phyloP scores from a whole-genome alignment of 2,113 vertebrate species.

The Pongo abelii region DNA sequence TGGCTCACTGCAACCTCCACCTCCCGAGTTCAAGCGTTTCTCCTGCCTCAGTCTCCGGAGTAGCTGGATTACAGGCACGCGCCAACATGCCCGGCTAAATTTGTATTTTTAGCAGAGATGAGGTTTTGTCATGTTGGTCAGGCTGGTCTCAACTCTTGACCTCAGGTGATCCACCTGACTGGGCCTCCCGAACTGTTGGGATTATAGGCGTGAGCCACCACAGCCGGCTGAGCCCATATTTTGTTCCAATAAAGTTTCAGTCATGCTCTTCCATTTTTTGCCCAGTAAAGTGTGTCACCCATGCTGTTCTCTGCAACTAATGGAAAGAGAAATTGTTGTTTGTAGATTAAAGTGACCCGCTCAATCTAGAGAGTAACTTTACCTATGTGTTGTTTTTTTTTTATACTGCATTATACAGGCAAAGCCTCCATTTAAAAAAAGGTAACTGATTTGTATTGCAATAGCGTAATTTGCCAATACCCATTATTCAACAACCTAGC shows the following conservation, averaged over 20 bases:
- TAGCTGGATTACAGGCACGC: too few species aligned
- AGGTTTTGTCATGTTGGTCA: too few species aligned
- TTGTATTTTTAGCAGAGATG: too few species aligned
- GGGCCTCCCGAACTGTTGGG: too few species aligned
- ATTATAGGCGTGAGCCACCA: too few species aligned
- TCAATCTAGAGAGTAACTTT: background rate
- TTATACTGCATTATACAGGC: background rate
- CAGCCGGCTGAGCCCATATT: too few species aligned
- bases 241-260: background rate
- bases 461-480: background rate
- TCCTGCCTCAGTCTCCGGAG: too few species aligned
- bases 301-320: background rate
- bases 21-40: too few species aligned
- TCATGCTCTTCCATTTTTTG: background rate
- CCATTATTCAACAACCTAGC: background rate
- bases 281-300: background rate
- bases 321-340: background rate
- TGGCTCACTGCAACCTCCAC: too few species aligned
- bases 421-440: background rate
- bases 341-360: background rate
- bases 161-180: too few species aligned
- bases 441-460: background rate
- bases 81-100: fast-evolving
- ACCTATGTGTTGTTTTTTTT: background rate
- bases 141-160: too few species aligned